Evolutionary conservation across 1,140 invertebrate species (phyloP).

Genomic region (Linepithema humile): DNA sequence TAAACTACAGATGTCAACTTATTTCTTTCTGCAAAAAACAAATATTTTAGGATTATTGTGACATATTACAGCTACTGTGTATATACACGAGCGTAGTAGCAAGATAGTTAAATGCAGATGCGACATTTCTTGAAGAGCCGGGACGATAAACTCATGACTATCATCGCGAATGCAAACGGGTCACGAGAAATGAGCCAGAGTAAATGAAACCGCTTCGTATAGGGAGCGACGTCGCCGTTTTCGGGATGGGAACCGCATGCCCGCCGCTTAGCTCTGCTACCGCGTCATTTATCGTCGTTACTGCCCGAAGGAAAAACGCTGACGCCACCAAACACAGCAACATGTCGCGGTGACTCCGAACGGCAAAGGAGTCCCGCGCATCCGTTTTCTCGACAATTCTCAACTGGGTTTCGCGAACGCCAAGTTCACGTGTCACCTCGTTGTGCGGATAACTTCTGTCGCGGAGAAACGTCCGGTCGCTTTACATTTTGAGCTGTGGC

Average conservation of each 20-base stretch:
- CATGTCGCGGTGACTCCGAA: slow-evolving; percentile 18
- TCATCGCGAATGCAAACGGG: slow-evolving; percentile 40
- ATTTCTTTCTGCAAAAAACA: background rate
- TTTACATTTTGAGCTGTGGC: background rate
- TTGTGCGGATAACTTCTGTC: background rate
- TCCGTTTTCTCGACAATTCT: slow-evolving; percentile 9
- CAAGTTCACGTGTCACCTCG: background rate
- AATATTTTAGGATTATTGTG: background rate
- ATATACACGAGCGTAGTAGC: background rate
- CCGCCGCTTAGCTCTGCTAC: slow-evolving; percentile 15
- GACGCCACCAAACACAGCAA: slow-evolving; percentile 37
- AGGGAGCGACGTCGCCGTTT: slow-evolving; percentile 21
- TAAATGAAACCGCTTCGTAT: slow-evolving; percentile 31
- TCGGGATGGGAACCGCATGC: slow-evolving; percentile 39
- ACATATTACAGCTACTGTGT: background rate
- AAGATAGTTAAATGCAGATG: background rate
- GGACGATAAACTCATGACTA: slow-evolving; percentile 21
- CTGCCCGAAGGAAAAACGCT: slow-evolving; percentile 45
- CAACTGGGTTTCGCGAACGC: background rate
- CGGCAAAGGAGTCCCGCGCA: background rate
- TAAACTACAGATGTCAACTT: background rate
- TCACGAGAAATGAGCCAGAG: slow-evolving; percentile 43
- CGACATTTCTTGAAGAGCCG: slow-evolving; percentile 12
- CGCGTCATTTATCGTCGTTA: slow-evolving; percentile 45
- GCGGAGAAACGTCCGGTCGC: slow-evolving; percentile 12